Evolutionary conservation across 2,113 vertebrate species (phyloP).

Genomic region (Alethe diademata): DNA sequence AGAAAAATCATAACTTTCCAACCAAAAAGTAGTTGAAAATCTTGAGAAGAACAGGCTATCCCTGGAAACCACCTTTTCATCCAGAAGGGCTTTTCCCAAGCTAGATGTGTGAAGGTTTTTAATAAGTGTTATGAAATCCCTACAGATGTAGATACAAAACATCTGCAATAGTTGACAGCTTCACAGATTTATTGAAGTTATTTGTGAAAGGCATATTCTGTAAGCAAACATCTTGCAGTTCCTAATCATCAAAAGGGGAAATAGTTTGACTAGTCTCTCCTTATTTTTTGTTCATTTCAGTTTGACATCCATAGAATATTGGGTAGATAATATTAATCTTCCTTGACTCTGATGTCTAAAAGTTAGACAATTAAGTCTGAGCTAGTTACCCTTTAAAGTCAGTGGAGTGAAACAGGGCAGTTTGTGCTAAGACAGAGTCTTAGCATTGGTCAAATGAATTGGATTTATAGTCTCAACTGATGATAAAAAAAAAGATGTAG

Average conservation of each 20-base stretch:
- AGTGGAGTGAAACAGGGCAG: constrained; percentile 8
- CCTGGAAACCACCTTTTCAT: constrained; percentile 27
- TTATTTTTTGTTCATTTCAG: constrained; percentile 13
- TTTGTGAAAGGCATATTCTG: constrained; percentile 39
- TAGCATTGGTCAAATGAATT: constrained; percentile 4
- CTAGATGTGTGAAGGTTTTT: constrained; percentile 33
- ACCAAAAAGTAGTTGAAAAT: not conserved
- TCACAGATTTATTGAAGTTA: constrained; percentile 50
- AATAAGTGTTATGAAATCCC: constrained; percentile 44
- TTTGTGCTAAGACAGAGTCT: constrained; percentile 10
- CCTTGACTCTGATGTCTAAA: constrained; percentile 22
- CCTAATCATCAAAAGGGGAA: constrained; percentile 49
- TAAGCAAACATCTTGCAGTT: constrained; percentile 25
- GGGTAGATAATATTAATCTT: constrained; percentile 32
- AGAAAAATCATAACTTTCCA: not conserved
- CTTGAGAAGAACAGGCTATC: not conserved
- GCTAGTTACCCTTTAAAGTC: constrained; percentile 27
- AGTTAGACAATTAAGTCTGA: constrained; percentile 41
- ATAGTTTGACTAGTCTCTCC: not conserved
- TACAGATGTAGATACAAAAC: constrained; percentile 40
- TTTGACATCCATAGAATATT: constrained; percentile 11
- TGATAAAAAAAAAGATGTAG: not conserved
- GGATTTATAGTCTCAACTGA: not conserved
- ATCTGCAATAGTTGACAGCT: constrained; percentile 42
- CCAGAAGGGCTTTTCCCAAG: constrained; percentile 29